These are phyloP conservation scores for Palythoa caribaeorum DNA, from an alignment of 92 coral and sea anemone species.

Conservation along the genomic window DNA sequence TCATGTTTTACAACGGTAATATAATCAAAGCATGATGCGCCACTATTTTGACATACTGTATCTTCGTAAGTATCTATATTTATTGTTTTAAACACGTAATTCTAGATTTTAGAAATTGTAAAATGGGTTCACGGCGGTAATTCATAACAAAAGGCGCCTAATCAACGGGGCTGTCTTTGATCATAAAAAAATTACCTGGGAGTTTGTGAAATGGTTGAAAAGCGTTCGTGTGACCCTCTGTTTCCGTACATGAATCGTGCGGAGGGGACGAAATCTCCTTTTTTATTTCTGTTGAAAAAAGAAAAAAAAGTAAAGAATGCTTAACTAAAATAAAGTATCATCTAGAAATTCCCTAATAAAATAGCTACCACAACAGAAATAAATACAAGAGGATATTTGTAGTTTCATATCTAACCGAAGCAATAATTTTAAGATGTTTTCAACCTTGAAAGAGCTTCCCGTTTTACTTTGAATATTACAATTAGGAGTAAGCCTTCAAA, in stretches of 20 bases:
- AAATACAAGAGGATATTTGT: constrained; percentile 27
- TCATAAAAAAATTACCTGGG: constrained; percentile 53
- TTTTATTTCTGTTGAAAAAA: constrained; percentile 76
- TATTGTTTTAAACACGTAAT: constrained; percentile 59
- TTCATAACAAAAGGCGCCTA: constrained; percentile 6
- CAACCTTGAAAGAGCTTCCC: constrained; percentile 1
- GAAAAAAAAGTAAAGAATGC: background rate
- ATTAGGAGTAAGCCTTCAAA: constrained; percentile 4
- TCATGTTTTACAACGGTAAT: constrained; percentile 38
- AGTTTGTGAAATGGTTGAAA: constrained; percentile 48
- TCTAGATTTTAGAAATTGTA: constrained; percentile 56
- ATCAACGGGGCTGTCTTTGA: constrained; percentile 7
- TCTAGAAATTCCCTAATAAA: constrained; percentile 37
- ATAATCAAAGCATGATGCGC: constrained; percentile 35
- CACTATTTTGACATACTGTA: constrained; percentile 56
- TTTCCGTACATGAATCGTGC: constrained; percentile 71
- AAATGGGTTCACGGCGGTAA: constrained; percentile 38
- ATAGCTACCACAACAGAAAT: constrained; percentile 40
- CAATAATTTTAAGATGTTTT: constrained; percentile 27
- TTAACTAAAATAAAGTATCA: constrained; percentile 16
- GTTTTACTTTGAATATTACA: background rate
- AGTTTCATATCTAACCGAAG: constrained; percentile 20
- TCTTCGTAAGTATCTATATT: constrained; percentile 53
- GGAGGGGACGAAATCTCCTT: constrained; percentile 76
- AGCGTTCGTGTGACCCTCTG: constrained; percentile 39